Evolutionary conservation across 64 coral and sea anemone species (phyloP), one percentile per base, ranked within the genome.

Genomic region (Pocillopora damicornis): DNA sequence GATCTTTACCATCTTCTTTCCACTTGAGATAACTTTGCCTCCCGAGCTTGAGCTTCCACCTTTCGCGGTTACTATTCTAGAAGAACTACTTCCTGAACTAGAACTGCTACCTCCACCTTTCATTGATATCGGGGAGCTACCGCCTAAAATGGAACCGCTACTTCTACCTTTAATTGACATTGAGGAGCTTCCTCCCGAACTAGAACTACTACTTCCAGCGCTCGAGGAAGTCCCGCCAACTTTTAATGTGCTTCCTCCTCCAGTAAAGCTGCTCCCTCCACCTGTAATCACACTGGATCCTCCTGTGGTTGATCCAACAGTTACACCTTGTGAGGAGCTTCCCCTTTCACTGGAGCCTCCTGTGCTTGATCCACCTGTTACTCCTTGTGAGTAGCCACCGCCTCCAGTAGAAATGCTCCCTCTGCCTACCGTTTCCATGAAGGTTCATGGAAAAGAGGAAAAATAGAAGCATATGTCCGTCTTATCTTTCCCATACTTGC

Each of bases 11-110:
- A 42, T 0, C 61, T 45, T 66, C 58, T 15, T 72, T n/a, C 38
- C 81, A 23, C 37, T 36, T 20, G 61, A 66, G 63, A 22, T 15
- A 37, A 85, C 58, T 22, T 65, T 5, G 38, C 37, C 45, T 6
- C 35, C 35, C 9, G 79, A 81, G 22, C 79, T 81, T 81, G 79
- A 81, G 17, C 77, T 38, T 79, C 56, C 30, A 79, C 30, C 30
- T 36, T 75, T 75, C 16, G 20, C 51, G 42, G 75, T 56, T 6
- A 77, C 22, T 8, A 77, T 36, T 77, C 30, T 37, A 0, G 73
- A 77, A 12, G 37, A 63, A 62, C 25, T 59, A 11, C 20, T 18
- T n/a, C 77, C n/a, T 26, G 20, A 58, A 79, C 57, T 57, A 11
- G 69, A 73, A 26, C 5, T 73, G 69, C 69, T 73, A 23, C 69